Base-by-base conservation (phyloP, 2,888 invertebrate species). In the Caenorhabditis sinica region DNA sequence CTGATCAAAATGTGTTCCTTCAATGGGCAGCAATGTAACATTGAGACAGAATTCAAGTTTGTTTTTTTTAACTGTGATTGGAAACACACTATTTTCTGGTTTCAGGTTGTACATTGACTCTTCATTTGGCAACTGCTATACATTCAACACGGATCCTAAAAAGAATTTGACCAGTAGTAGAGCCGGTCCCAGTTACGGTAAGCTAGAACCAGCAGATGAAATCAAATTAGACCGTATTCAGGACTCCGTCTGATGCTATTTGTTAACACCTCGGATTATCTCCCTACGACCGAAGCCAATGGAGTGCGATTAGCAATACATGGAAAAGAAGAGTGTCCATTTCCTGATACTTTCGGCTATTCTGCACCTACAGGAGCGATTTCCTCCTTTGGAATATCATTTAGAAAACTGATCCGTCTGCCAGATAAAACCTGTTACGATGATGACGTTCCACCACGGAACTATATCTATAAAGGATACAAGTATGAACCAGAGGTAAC, bases 291-390 rank as follows among this genome's bases (percentile, higher is more conserved):
- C 0, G 91, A 92, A 82, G 90, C 92, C 0, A 85, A 86, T 9
- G 92, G 91, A n/a, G 92, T 92, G 11, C 79, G 91, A 30, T 91
- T 92, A 17, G 91, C 91, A 6, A 92, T 92, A 28, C 92, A 92
- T 74, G 91, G 88, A 23, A 87, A 88, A 82, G 77, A 87, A 69
- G 90, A 92, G 45, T 89, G 83, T 30, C 92, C 92, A 0, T 92
- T 92, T 68, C 92, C 92, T 0, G 92, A 92, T 68, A 90, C 92
- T 1, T 92, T 92, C 60, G 92, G 92, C 0, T 92, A 91, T 75
- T 89, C 89, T 0, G 91, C 91, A 9, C 92, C 92, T 1, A 91
- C 91, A 8, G 91, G 91, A 20, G 88, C 89, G 0, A 81, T 92
- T n/a, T 88, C 88, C 1, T 90, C 90, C 0, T 92, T 92, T 83